Evolutionary conservation across 2,888 invertebrate species (phyloP), one percentile per base, ranked within the genome.

Genomic region (Morpho deidamia): DNA sequence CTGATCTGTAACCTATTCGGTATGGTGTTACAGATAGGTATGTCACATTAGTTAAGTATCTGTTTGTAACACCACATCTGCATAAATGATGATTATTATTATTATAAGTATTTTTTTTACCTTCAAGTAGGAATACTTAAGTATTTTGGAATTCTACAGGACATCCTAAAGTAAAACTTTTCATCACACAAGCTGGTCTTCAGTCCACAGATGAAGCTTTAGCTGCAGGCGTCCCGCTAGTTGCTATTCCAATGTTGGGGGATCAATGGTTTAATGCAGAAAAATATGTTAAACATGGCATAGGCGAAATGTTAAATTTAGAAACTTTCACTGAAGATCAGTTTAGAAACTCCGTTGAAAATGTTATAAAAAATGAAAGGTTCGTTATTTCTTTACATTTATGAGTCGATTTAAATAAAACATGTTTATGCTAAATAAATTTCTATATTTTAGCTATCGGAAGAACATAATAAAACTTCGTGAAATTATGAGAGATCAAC

Each of bases 121-220:
- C 23, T 23, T 3, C 23, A 23, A 23, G 3, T 23, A 23, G 23
- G 23, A 23, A 23, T 1, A 23, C 5, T 23, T 23, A 23, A 1
- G 5, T 5, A 23, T 23, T 5, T 5, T 23, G 23, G 3, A 37
- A 14, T 11, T 11, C 57, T 70, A 7, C 62, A 80, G 79, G 63
- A 41, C 90, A 90, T 68, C 78, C 81, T 9, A 91, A 90, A 47
- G 56, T 90, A 0, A 90, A 90, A 58, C 55, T 86, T 0, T 91
- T 90, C 42, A 74, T 90, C 41, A 87, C 84, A 0, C 90, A 90
- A 78, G 84, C 81, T 47, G 90, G 90, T 1, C 57, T 88, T 1
- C 89, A 89, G 58, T 90, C 90, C 0, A 76, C 84, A 1, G 86
- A 88, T 44, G 90, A 90, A 66, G 76, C 88, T 0, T 78, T 90